phyloP scores from a whole-genome alignment of 2,113 vertebrate genomes.

The Lophura nycthemera region DNA sequence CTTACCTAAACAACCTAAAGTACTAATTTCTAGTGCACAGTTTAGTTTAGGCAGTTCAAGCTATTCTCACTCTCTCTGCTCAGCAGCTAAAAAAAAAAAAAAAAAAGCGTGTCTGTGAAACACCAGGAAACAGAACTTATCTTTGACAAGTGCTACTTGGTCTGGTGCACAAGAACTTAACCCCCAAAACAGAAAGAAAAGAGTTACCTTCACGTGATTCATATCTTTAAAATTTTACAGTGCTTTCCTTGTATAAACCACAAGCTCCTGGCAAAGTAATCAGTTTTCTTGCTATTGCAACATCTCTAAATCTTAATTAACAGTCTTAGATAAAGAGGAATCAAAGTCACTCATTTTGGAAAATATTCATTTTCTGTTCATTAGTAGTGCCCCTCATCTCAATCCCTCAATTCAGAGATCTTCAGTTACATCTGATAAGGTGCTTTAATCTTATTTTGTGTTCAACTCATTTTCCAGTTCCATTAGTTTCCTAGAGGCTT shows the following conservation, averaged over 20 bases:
- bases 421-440: constrained; percentile 60
- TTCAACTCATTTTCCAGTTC: constrained; percentile 98
- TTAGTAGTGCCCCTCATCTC: constrained; percentile 52
- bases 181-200: constrained; percentile 56
- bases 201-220: constrained; percentile 78
- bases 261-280: constrained; percentile 78
- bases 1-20: constrained; percentile 11
- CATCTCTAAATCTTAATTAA: constrained; percentile 78
- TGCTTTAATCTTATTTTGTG: constrained; percentile 84
- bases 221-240: constrained; percentile 86
- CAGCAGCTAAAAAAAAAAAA: constrained; percentile 57
- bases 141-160: constrained; percentile 53
- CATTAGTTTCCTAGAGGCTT: constrained; percentile 95
- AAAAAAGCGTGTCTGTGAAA: constrained; percentile 56
- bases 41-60: constrained; percentile 58
- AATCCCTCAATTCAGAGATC: constrained; percentile 42
- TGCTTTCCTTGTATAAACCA: constrained; percentile 83
- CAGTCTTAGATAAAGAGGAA: constrained; percentile 78
- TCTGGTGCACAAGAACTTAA: constrained; percentile 63
- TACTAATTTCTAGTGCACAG: constrained; percentile 24
- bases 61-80: constrained; percentile 66
- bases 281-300: constrained; percentile 77
- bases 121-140: constrained; percentile 69
- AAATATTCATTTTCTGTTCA: constrained; percentile 45
- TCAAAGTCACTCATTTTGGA: constrained; percentile 66